These are phyloP conservation scores for Bhutanitis thaidina DNA, from an alignment of 2,888 invertebrate genomes.

Conservation along the genomic window DNA sequence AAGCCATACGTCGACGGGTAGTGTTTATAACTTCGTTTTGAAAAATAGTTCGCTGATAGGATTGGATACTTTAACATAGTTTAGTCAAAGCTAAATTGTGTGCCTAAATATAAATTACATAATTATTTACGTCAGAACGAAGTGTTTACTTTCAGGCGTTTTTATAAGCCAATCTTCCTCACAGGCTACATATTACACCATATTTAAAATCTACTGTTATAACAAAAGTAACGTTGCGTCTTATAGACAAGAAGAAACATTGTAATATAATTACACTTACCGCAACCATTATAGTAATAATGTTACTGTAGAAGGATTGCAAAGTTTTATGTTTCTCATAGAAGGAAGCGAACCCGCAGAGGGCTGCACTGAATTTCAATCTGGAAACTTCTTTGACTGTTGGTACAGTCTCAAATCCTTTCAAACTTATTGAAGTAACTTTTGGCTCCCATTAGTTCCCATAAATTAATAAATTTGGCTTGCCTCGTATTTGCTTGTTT, in stretches of 20 bases:
- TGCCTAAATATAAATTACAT: no score
- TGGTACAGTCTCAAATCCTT: slow-evolving; percentile 45
- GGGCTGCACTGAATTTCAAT: slow-evolving; percentile 42
- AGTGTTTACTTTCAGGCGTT: not conserved
- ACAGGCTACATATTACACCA: not conserved
- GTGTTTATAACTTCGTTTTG: slow-evolving; percentile 8
- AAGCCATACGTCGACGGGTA: not conserved
- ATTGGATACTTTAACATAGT: not conserved
- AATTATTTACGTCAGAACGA: not conserved
- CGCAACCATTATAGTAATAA: no score
- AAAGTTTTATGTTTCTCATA: slow-evolving; percentile 5
- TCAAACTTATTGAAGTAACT: slow-evolving; percentile 48
- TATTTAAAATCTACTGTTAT: no score
- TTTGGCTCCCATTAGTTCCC: slow-evolving; percentile 26
- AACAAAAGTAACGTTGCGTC: no score
- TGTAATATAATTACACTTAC: no score
- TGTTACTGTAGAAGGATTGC: not conserved
- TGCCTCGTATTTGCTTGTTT: not conserved
- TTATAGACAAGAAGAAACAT: no score
- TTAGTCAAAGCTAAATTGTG: no score
- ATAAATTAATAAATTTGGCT: slow-evolving; percentile 27
- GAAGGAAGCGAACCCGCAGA: slow-evolving; percentile 25
- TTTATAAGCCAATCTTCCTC: not conserved
- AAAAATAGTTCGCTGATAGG: not conserved
- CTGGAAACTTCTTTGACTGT: slow-evolving; percentile 47